Conservation (phyloP, 2,797 vertebrate species). For the Paedocypris micromegethes region DNA sequence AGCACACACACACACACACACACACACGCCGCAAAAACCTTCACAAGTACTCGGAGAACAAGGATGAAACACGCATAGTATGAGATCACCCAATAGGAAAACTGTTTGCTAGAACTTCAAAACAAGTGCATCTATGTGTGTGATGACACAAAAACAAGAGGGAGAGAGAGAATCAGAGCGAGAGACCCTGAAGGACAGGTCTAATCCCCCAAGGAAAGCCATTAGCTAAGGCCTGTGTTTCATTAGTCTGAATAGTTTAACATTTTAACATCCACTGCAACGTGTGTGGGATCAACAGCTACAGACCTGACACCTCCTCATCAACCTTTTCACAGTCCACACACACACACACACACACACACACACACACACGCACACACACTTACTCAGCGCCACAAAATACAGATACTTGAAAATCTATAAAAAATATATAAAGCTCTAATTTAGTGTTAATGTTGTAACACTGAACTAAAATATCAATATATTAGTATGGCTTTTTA, state of each 20-base stretch:
- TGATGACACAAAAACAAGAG: constrained; percentile 31
- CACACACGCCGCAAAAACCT: neutral
- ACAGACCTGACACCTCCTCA: constrained; percentile 33
- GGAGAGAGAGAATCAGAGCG: constrained; percentile 11
- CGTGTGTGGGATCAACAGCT: constrained; percentile 43
- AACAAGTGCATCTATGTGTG: constrained; percentile 54
- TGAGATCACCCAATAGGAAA: constrained; percentile 39
- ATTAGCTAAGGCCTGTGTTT: constrained; percentile 40
- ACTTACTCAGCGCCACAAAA: neutral
- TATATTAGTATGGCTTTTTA: too few relatives aligned
- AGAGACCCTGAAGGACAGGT: constrained; percentile 15
- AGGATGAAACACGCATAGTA: constrained; percentile 39
- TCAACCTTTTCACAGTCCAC: constrained; percentile 13
- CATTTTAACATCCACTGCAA: constrained; percentile 45
- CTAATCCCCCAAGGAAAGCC: constrained; percentile 21
- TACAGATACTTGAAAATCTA: neutral
- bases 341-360: neutral
- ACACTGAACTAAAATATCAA: too few relatives aligned
- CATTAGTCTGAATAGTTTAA: constrained; percentile 54
- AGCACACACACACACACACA: constrained; percentile 33
- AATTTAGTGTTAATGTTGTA: too few relatives aligned
- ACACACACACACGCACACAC: neutral
- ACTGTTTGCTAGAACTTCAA: constrained; percentile 59
- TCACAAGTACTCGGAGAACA: constrained; percentile 26
- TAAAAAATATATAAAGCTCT: too few relatives aligned